Base-by-base conservation (phyloP, 2,797 vertebrate species). In the Orestias chungarensis region DNA sequence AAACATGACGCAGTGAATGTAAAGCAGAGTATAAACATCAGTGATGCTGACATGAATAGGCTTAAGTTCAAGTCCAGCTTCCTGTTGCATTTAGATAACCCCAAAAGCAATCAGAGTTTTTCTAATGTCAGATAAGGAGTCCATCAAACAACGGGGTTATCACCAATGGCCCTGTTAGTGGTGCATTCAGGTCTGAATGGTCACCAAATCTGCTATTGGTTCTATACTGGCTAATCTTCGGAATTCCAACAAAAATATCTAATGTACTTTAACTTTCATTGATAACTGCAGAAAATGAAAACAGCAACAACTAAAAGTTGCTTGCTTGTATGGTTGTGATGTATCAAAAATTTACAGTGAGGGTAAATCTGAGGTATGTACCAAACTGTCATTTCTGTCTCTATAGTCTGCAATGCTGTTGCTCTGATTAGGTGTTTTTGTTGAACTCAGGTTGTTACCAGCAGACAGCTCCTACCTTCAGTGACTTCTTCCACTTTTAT, bases 381-480 rank as follows among this genome's bases (percentile, higher is more conserved):
- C 43, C 43, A 17, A 44, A 44, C 12, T 15, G 5, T 17, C 43
- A 44, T 44, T 44, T 44, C 2, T 33, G 54, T 57, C 54, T 18
- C 15, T 33, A 7, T 17, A 31, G 14, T 31, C 31, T 25, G 27
- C 6, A 3, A 4, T 7, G 14, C 18, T 55, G 54, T 12, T 33
- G 54, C 31, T 20, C 3, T 20, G 29, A 57, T 57, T 57, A 29
- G 33, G 29, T 20, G 33, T 57, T 20, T 15, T 27, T 33, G 29
- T 20, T n/a, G 5, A 38, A 0, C 18, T 38, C 9, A 29, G 25
- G 23, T 46, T 31, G 18, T 4, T 6, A 33, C 42, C 20, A 23
- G 27, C 25, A 8, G 20, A n/a, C 11, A 6, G 35, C 23, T 72
- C 84, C 81, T 33, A 86, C 84, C 84, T 80, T 64, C 17, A 50